Base-by-base conservation (phyloP, 2,888 invertebrate genomes). In the Cheilosia pagana region DNA sequence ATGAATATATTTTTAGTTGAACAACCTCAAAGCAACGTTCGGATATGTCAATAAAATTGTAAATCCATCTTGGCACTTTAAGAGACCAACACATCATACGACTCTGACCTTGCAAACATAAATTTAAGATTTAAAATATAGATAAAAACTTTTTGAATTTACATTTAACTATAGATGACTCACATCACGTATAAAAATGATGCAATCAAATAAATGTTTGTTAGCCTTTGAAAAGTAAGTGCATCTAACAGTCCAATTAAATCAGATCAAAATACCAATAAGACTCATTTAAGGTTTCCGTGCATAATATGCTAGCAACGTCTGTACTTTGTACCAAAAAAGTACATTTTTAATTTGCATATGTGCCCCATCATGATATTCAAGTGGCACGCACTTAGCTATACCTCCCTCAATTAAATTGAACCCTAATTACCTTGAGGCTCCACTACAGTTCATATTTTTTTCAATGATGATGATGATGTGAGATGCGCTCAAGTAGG, bases 371-470 rank as follows among this genome's bases (percentile, higher is more conserved):
- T 25, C 21, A 31, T 53, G 45, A 45, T 53, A 53, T 55, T 52
- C 16, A 23, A 72, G 63, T 63, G 39, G 25, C 63, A 63, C 55
- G 74, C 45, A 63, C 53, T 72, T 43, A 25, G n/a, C 5, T 8
- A 41, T 25, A 43, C 12, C 53, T 43, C 63, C 53, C 55, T 63
- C 45, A 74, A 74, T 43, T 55, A 74, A 55, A 35, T 55, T 55
- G 35, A 55, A 65, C 45, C 63, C 63, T 57, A 74, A 63, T 74
- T 39, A 55, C 63, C 63, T 57, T 39, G 63, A 25, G 14, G 23
- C 23, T 23, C 21, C 50, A 31, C 28, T 21, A 21, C 39, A 43
- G 19, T 31, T 55, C 67, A 52, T 14, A 35, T 12, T 12, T 35
- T 35, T 19, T 16, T 19, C 19, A 14, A 43, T n/a, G 2, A 8